Evolutionary conservation across 2,888 invertebrate genomes (phyloP).

Genomic region (Steinernema hermaphroditum): DNA sequence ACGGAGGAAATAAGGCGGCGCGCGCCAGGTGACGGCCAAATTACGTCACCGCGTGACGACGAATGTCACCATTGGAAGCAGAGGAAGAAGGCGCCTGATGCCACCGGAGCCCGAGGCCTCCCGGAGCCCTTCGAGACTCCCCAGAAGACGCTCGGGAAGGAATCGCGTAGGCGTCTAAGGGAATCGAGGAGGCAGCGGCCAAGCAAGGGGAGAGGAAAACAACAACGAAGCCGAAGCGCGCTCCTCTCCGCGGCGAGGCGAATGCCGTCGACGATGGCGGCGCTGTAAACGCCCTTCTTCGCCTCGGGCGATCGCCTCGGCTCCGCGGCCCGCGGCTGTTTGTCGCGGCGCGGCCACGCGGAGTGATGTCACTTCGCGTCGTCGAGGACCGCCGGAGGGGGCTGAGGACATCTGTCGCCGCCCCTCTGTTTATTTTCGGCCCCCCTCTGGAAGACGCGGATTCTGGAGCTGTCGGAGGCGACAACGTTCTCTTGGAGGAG

Average conservation of each 20-base stretch:
- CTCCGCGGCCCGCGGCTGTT: constrained; percentile 4
- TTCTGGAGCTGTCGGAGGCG: too few species aligned
- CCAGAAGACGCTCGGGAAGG: too few species aligned
- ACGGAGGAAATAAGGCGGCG: neutral
- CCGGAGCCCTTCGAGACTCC: too few species aligned
- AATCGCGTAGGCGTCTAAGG: neutral
- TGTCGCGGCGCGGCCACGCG: constrained; percentile 17
- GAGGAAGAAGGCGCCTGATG: neutral
- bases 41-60: constrained; percentile 17
- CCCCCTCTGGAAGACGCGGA: too few species aligned
- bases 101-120: too few species aligned
- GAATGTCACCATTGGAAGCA: constrained; percentile 1
- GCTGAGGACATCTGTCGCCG: too few species aligned
- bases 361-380: neutral
- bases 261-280: constrained; percentile 7
- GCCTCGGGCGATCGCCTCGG: neutral
- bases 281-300: neutral
- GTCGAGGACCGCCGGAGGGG: too few species aligned
- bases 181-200: neutral
- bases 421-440: too few species aligned
- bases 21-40: constrained; percentile 20
- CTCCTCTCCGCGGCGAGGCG: neutral
- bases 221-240: neutral
- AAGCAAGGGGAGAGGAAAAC: neutral
- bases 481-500: too few species aligned